Evolutionary conservation across 2,888 invertebrate genomes (phyloP).

Genomic region (Caenorhabditis wallacei): DNA sequence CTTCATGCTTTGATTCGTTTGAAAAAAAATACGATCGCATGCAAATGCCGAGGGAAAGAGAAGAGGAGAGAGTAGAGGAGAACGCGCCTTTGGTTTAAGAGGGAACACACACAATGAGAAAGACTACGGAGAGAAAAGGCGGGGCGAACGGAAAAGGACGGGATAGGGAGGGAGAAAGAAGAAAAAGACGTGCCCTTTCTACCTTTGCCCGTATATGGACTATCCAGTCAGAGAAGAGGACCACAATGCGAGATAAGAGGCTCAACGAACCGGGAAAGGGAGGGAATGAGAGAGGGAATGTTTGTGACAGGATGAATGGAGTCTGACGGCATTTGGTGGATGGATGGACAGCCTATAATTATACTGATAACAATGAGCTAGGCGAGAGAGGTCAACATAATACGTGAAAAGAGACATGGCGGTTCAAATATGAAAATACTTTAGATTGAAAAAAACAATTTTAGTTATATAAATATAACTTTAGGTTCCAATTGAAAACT

Average conservation of each 20-base stretch:
- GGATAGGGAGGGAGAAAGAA: constrained; percentile 12
- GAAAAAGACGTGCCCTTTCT: constrained; percentile 42
- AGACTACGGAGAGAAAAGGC: constrained; percentile 35
- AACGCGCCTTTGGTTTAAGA: constrained; percentile 54
- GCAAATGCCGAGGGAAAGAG: constrained; percentile 55
- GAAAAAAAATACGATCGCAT: constrained; percentile 61
- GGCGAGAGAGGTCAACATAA: constrained; percentile 6
- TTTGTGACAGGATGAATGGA: constrained; percentile 32
- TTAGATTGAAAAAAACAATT: neutral
- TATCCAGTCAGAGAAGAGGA: constrained; percentile 37
- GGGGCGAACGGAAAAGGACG: constrained; percentile 60
- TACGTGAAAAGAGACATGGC: neutral
- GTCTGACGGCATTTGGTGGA: constrained; percentile 56
- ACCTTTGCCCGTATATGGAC: constrained; percentile 44
- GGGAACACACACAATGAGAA: constrained; percentile 62
- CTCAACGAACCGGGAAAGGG: neutral
- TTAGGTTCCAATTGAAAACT: no score
- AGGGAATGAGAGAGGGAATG: constrained; percentile 2
- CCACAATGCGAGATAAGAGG: constrained; percentile 53
- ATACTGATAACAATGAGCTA: constrained; percentile 30
- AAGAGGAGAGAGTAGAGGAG: constrained; percentile 34
- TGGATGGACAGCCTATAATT: constrained; percentile 51
- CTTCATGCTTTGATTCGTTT: constrained; percentile 59
- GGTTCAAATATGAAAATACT: neutral
- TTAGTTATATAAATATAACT: no score